Evolutionary conservation across 2,797 vertebrate genomes (phyloP).

Genomic region (Galago senegalensis): DNA sequence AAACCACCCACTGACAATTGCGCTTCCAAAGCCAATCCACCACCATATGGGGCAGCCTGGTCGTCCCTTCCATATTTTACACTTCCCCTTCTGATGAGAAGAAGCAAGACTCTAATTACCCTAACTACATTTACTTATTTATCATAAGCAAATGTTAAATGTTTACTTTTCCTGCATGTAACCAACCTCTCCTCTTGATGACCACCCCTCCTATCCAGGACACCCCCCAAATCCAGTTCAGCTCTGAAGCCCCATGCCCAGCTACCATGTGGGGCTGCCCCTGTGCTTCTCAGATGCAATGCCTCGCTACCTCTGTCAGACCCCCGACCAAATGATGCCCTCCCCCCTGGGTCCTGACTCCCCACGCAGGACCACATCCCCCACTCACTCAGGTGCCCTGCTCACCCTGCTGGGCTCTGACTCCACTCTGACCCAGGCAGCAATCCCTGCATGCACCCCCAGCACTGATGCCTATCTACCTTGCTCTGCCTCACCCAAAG

Average conservation of each 20-base stretch:
- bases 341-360: neutral
- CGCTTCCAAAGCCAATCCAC: neutral
- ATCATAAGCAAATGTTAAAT: neutral
- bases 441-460: neutral
- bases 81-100: neutral
- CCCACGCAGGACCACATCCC: accelerated
- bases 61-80: neutral
- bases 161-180: neutral
- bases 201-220: neutral
- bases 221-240: neutral
- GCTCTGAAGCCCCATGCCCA: neutral
- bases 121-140: neutral
- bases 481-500: neutral
- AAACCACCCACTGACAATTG: neutral
- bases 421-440: neutral
- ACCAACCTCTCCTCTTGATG: neutral
- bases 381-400: accelerated
- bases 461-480: accelerated
- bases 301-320: neutral
- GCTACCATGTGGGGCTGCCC: accelerated
- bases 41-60: neutral
- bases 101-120: neutral
- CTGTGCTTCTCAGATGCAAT: neutral
- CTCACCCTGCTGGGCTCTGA: neutral
- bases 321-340: accelerated